Conservation (phyloP, 2,888 invertebrate genomes). For the Drosophila paramelanica region DNA sequence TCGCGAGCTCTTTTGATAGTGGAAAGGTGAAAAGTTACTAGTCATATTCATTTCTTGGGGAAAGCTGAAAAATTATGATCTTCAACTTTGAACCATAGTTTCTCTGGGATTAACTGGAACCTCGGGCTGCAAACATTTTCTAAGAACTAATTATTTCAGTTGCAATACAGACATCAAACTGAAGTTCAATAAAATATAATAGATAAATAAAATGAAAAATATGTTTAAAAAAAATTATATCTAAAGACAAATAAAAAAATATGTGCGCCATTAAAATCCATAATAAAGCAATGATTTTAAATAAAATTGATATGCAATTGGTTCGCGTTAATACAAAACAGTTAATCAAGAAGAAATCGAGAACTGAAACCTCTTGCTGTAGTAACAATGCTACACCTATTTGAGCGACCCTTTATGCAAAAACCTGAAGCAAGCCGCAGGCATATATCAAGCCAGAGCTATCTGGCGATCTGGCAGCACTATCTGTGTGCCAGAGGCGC, state of each 20-base stretch:
- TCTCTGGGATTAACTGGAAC: constrained; percentile 13
- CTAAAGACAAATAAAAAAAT: too few species aligned
- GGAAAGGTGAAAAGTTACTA: constrained; percentile 51
- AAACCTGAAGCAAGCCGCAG: neutral
- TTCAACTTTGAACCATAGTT: constrained; percentile 36
- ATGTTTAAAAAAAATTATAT: too few species aligned
- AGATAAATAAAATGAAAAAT: too few species aligned
- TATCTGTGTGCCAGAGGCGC: constrained; percentile 74
- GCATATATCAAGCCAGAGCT: constrained; percentile 29
- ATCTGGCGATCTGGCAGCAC: constrained; percentile 49
- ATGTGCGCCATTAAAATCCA: too few species aligned
- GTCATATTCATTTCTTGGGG: constrained; percentile 45
- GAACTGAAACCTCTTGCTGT: neutral
- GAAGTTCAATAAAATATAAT: too few species aligned
- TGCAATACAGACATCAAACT: neutral
- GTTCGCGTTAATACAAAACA: neutral
- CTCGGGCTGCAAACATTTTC: neutral
- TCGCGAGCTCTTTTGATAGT: constrained; percentile 19
- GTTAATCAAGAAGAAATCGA: neutral
- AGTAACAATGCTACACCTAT: neutral
- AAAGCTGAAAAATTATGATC: constrained; percentile 39
- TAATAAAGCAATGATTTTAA: too few species aligned
- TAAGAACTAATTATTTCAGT: neutral
- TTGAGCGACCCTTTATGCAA: neutral
- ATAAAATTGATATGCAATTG: too few species aligned